Evolutionary conservation across 1,140 invertebrate species (phyloP), one percentile per base, ranked within the genome.

Genomic region (Riptortus pedestris): DNA sequence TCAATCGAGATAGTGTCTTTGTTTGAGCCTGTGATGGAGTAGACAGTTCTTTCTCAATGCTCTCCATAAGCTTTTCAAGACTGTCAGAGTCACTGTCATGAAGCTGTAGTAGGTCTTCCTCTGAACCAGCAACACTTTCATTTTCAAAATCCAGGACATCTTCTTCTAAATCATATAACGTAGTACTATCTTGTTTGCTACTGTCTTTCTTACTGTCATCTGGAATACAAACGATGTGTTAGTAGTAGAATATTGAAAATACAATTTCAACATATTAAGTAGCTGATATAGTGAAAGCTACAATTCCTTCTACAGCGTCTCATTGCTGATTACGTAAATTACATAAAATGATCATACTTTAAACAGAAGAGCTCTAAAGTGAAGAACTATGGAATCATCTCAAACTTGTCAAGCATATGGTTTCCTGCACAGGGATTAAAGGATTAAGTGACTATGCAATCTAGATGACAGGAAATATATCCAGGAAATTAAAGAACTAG

Each of bases 71-170:
- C 2, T 74, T 71, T 28, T 76, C 74, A 5, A 76, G 65, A 63
- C 74, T 75, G 48, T 75, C 74, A 64, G 75, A 74, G 52, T 76
- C 74, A 58, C 75, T 74, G n/a, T 73, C 71, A 64, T 76, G 74
- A 9, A 74, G 72, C 72, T 75, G 11, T 14, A 66, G 26, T 28
- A 20, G 20, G 26, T 66, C 64, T 14, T 65, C 58, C 14, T 60
- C 57, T 7, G 58, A 51, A n/a, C 58, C 64, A 1, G 18, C 22
- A 2, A 58, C 7, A 2, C 33, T 28, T 5, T 59, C 55, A 14
- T n/a, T 24, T n/a, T 65, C 64, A 59, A 52, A 63, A 14, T 70
- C 65, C 7, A 48, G 60, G 7, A 58, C 65, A 20, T 66, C 60
- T 51, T 70, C 51, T 18, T 55, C 51, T 14, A 55, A 26, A 22